A percentile compares a stretch with the other conserved stretches of the same genome.
Conservation (phyloP, 2,888 invertebrate genomes). For the Germaria angustata region DNA sequence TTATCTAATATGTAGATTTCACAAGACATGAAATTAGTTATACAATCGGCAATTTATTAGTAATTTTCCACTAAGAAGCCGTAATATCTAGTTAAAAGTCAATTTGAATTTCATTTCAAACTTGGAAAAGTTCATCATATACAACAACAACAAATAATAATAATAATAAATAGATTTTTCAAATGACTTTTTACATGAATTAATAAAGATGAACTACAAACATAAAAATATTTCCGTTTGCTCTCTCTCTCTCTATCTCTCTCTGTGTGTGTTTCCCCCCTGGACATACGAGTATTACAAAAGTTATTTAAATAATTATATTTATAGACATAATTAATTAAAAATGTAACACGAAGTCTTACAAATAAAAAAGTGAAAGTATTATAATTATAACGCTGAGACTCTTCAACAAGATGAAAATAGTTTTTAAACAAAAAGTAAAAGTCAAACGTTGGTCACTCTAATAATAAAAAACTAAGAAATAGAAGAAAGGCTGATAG, state of each 20-base stretch:
- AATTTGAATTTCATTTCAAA: too few relatives aligned
- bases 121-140: too few relatives aligned
- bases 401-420: not conserved
- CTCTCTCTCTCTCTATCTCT: too few relatives aligned
- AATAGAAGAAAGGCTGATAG: too few relatives aligned
- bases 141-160: not conserved
- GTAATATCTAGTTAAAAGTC: too few relatives aligned
- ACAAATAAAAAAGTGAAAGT: conserved; percentile 56
- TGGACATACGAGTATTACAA: too few relatives aligned
- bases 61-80: not conserved
- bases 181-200: not conserved
- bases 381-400: conserved; percentile 21
- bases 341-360: conserved; percentile 39
- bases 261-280: too few relatives aligned
- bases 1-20: not conserved
- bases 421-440: conserved; percentile 28
- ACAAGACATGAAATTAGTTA: not conserved
- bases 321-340: conserved; percentile 30
- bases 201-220: not conserved
- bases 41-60: not conserved
- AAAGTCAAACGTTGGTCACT: conserved; percentile 9
- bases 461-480: too few relatives aligned
- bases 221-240: not conserved
- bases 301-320: not conserved
- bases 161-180: too few relatives aligned